Evolutionary conservation across 2,797 vertebrate genomes (phyloP), one percentile per base, ranked within the genome.

Genomic region (Poecilia wingei): DNA sequence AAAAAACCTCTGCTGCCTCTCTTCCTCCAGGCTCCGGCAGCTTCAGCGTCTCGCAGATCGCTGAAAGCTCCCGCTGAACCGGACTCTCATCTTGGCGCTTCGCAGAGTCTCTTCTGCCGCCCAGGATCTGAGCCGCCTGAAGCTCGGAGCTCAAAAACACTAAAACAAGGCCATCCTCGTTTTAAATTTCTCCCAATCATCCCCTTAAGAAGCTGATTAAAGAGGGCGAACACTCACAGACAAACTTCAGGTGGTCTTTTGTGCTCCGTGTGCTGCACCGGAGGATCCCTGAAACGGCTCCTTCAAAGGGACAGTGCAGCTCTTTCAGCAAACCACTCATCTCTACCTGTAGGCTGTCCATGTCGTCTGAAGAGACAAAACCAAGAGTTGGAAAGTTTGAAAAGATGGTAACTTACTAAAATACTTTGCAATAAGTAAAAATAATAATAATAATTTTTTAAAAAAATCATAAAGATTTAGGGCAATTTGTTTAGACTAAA

Each of bases 91-190:
- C 91, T 84, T 73, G 53, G 28, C 84, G 87, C 89, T 90, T 79
- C 72, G 91, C 87, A 80, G 93, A 51, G 0, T 6, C 77, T 84
- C 76, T 53, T 85, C 95, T 97, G 88, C 90, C 95, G 77, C 94
- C 93, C 80, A 95, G 1, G 43, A 99, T 97, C 93, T 96, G 97
- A 82, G 96, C 95, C 20, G 98, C 96, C 89, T 99, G 98, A 88
- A 99, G 97, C 92, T 99, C 98, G 14, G 98, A 98, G 90, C 97
- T 96, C 78, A 99, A 90, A 94, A 98, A 99, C 88, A 99, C 98
- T 99, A 5, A 33, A 76, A 3, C 59, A 66, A 66, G 45, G 3
- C 77, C 57, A 72, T 1, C 57, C 6, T 9, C 2, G 14, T 36
- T 49, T 64, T 9, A 53, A 43, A 72, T 13, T 3, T 28, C 20